Evolutionary conservation across 2,797 vertebrate genomes (phyloP), one percentile per base, ranked within the genome.

Genomic region (Chrosomus eos): DNA sequence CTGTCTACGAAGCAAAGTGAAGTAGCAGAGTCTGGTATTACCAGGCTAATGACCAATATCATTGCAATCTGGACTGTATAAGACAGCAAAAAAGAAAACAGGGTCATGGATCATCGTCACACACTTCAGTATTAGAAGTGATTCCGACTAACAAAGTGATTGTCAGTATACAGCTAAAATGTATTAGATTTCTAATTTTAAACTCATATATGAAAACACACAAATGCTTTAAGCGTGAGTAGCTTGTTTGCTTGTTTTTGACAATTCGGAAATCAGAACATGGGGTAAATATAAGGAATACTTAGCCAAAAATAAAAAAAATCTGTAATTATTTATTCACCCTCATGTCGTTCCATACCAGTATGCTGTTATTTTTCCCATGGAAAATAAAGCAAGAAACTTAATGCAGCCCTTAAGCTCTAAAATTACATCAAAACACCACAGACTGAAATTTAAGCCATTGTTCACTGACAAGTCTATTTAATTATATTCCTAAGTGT

Each of bases 61-160:
- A 92, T 85, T 91, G 89, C 53, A 80, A 91, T 90, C 90, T 77
- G 87, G 86, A 94, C 70, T 83, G 85, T 84, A 62, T 48, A 90
- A 90, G 87, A 92, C 33, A 86, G 79, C 48, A 64, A 83, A 87
- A 72, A 72, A 45, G 14, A 72, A n/a, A 74, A 33, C 26, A 71
- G 48, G 18, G 6, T 53, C 26, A 31, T 28, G 40, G 14, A 73
- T 48, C 43, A 45, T 73, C 71, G 21, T 71, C 13, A 16, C 38
- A n/a, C 14, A 43, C 14, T 43, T 16, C n/a, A 18, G 9, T 18
- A 19, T 73, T 21, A 31, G 7, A 48, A 73, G n/a, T 48, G 8
- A 48, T 74, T 74, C n/a, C 51, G 9, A 48, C 14, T 21, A 26
- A 31, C n/a, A 48, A 31, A 45, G n/a, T 2, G 40, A 45, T 14